phyloP scores from a whole-genome alignment of 1,140 invertebrate genomes.

The Pseudomyrmex pallidus region DNA sequence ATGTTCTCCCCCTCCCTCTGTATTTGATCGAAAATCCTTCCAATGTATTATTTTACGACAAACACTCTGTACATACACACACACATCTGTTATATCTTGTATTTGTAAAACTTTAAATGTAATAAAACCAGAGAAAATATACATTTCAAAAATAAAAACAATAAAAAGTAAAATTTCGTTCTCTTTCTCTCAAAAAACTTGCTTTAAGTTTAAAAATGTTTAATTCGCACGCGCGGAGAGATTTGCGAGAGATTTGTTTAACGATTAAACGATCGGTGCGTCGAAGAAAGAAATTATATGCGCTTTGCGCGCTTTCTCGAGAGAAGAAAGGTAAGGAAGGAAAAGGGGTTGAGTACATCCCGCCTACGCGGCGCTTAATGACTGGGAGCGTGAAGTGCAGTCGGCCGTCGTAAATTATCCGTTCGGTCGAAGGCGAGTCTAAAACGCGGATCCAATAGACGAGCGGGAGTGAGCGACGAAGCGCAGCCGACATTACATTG shows the following conservation, averaged over 20 bases:
- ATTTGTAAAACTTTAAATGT: neutral
- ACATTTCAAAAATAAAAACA: constrained; percentile 1
- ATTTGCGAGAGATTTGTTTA: constrained; percentile 49
- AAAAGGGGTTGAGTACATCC: constrained; percentile 23
- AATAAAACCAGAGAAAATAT: neutral
- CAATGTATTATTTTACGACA: neutral
- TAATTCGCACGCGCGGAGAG: constrained; percentile 5
- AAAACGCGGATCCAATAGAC: constrained; percentile 61
- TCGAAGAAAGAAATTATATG: constrained; percentile 7
- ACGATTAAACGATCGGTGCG: constrained; percentile 28
- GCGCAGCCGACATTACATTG: constrained; percentile 67
- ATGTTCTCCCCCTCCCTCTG: too few species aligned
- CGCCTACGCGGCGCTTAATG: constrained; percentile 45
- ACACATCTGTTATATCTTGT: neutral
- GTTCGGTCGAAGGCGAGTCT: constrained; percentile 53
- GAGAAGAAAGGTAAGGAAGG: neutral
- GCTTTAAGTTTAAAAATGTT: constrained; percentile 34
- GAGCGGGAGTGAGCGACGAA: constrained; percentile 48
- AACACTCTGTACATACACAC: too few species aligned
- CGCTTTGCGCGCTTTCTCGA: neutral
- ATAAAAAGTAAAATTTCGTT: too few species aligned
- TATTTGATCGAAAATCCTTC: neutral
- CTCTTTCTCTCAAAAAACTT: neutral
- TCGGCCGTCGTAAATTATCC: constrained; percentile 57
- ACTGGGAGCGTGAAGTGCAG: constrained; percentile 50